Evolutionary conservation across 2,797 vertebrate genomes (phyloP).

Genomic region (Poeciliopsis turneri): DNA sequence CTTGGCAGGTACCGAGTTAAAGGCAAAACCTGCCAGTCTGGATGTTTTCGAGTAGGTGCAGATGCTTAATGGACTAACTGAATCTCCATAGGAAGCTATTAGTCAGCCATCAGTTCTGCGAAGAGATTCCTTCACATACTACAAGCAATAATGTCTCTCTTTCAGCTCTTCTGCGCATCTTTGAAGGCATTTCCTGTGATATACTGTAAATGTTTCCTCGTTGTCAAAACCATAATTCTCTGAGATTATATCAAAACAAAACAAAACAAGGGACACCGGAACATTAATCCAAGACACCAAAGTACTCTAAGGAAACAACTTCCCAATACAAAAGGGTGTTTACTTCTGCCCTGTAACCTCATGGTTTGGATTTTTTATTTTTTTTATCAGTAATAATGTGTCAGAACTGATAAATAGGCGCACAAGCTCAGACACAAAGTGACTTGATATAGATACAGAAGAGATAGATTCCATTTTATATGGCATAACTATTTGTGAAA

Average conservation of each 20-base stretch:
- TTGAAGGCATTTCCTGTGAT: constrained; percentile 62
- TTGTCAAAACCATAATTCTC: constrained; percentile 65
- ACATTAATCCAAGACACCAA: constrained; percentile 48
- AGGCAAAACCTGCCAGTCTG: constrained; percentile 60
- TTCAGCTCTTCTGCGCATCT: constrained; percentile 43
- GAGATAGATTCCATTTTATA: not conserved
- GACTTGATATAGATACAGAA: not conserved
- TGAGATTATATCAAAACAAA: constrained; percentile 63
- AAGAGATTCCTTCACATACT: constrained; percentile 32
- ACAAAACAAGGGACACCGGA: constrained; percentile 28
- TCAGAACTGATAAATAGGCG: not conserved
- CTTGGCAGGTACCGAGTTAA: constrained; percentile 69
- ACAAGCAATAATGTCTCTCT: constrained; percentile 54
- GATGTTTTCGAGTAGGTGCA: constrained; percentile 66
- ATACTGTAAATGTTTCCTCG: constrained; percentile 53
- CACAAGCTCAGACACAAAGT: not conserved
- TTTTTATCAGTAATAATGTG: not conserved
- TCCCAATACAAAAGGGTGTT: constrained; percentile 41
- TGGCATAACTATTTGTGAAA: not conserved
- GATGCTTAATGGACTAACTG: constrained; percentile 63
- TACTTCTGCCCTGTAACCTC: constrained; percentile 27
- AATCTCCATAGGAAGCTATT: constrained; percentile 58
- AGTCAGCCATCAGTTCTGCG: constrained; percentile 37
- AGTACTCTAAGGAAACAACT: constrained; percentile 40
- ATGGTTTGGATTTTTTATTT: constrained; percentile 14